phyloP scores from a whole-genome alignment of 2,113 vertebrate genomes.

The Pteropus alecto region DNA sequence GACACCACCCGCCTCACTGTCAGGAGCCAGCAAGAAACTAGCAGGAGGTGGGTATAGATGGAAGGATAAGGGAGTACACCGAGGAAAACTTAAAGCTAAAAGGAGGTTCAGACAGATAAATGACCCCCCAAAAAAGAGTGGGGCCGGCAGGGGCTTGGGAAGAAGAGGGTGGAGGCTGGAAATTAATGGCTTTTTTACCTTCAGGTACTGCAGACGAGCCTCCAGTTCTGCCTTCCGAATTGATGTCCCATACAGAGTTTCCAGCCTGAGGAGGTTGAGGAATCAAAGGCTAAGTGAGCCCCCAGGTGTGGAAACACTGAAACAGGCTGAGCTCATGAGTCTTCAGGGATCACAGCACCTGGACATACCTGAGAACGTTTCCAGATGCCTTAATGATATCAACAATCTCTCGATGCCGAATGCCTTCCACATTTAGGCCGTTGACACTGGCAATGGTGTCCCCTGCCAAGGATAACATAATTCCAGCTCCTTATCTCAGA shows the following conservation, averaged over 20 bases:
- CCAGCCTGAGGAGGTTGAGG: constrained; percentile 82
- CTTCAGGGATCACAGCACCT: not conserved
- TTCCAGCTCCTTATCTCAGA: not conserved
- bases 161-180: not conserved
- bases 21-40: not conserved
- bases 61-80: not conserved
- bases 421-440: constrained; percentile 89
- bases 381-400: constrained; percentile 94
- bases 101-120: not conserved
- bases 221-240: constrained; percentile 94
- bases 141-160: not conserved
- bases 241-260: constrained; percentile 92
- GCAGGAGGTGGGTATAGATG: not conserved
- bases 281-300: not conserved
- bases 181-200: constrained; percentile 81
- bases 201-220: constrained; percentile 94
- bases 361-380: constrained; percentile 87
- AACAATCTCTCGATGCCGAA: constrained; percentile 94
- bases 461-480: constrained; percentile 78
- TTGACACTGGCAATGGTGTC: constrained; percentile 95
- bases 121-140: not conserved
- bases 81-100: not conserved
- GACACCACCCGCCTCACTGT: not conserved
- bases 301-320: not conserved
- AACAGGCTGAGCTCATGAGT: not conserved